These are phyloP conservation scores for Pterocles orientalis DNA, from an alignment of 2,113 vertebrate species.

Conservation along the genomic window DNA sequence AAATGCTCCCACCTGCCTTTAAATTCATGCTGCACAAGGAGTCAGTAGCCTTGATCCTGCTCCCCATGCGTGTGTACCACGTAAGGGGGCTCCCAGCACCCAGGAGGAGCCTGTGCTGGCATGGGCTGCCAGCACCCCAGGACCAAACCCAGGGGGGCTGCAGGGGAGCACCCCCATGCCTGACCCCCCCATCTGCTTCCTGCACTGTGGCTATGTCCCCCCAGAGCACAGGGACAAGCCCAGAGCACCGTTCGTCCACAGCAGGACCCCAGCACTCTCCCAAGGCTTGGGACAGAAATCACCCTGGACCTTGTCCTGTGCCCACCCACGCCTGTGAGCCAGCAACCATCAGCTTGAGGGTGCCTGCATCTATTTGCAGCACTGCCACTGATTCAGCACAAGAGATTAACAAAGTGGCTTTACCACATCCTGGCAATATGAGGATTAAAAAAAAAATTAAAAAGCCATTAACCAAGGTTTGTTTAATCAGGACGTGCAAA, in stretches of 20 bases:
- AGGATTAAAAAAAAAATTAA: neutral
- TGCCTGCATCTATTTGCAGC: neutral
- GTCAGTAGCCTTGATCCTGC: neutral
- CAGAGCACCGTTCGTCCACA: neutral
- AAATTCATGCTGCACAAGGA: neutral
- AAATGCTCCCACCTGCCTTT: neutral
- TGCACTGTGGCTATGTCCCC: neutral
- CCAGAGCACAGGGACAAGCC: neutral
- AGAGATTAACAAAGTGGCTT: neutral
- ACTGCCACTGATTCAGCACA: neutral
- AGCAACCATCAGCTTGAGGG: fast-evolving
- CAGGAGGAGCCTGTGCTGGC: fast-evolving
- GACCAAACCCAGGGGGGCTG: neutral
- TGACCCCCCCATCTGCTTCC: neutral
- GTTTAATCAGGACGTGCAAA: slow-evolving; percentile 28
- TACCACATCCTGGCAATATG: neutral
- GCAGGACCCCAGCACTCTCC: neutral
- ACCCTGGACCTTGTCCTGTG: fast-evolving
- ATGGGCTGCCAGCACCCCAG: fast-evolving
- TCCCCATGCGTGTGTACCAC: fast-evolving
- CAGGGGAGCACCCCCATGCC: neutral
- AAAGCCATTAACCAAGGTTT: neutral
- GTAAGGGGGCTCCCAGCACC: neutral
- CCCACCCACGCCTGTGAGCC: fast-evolving
- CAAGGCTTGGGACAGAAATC: neutral